phyloP scores from a whole-genome alignment of 2,888 invertebrate species.

The Thecocarcelia acutangulata region DNA sequence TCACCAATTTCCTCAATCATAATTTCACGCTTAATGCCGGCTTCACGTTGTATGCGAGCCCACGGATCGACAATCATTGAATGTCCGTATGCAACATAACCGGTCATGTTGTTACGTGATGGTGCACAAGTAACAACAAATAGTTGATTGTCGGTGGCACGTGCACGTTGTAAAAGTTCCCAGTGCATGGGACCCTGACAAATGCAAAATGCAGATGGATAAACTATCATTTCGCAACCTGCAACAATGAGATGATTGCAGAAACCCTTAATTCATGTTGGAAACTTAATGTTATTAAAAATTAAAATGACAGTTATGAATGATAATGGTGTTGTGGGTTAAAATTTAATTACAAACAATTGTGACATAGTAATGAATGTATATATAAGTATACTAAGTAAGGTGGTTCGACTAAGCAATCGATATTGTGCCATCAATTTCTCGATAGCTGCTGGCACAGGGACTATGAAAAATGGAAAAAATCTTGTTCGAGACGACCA shows the following conservation, averaged over 20 bases:
- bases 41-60: slow-evolving; percentile 86
- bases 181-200: slow-evolving; percentile 92
- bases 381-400: too few species aligned
- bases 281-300: slow-evolving; percentile 6
- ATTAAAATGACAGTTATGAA: slow-evolving; percentile 26
- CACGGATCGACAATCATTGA: slow-evolving; percentile 92
- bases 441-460: too few species aligned
- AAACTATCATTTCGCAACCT: slow-evolving; percentile 93
- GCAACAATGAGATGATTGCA: slow-evolving; percentile 38
- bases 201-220: slow-evolving; percentile 92
- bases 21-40: slow-evolving; percentile 87
- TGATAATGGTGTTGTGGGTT: slow-evolving; percentile 7
- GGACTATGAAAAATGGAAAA: too few species aligned
- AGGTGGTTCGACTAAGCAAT: too few species aligned
- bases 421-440: too few species aligned
- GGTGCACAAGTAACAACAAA: slow-evolving; percentile 93
- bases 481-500: too few species aligned
- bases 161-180: slow-evolving; percentile 90
- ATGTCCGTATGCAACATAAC: slow-evolving; percentile 96
- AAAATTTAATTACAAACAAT: slow-evolving; percentile 32
- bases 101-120: slow-evolving; percentile 86
- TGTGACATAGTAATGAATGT: neutral
- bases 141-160: slow-evolving; percentile 94
- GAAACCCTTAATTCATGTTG: neutral
- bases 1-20: slow-evolving; percentile 89